Evolutionary conservation across 2,113 vertebrate genomes (phyloP).

Genomic region (Lagopus leucura): DNA sequence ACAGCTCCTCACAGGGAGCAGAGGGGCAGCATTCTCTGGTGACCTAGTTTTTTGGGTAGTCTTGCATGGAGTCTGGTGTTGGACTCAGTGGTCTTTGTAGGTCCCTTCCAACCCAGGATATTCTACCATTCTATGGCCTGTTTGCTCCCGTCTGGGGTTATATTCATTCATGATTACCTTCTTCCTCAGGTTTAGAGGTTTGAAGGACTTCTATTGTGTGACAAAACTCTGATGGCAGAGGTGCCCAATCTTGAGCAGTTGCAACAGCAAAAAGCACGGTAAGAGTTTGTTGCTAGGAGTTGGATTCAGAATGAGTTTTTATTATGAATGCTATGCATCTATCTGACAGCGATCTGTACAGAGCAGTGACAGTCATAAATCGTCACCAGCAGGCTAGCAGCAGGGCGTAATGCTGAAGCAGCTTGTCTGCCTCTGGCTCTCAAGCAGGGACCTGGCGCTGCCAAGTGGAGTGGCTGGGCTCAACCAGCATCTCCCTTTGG

Average conservation of each 20-base stretch:
- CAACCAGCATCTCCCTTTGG: neutral
- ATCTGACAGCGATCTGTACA: neutral
- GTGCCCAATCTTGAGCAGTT: neutral
- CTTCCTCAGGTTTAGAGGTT: neutral
- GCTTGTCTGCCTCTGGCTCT: neutral
- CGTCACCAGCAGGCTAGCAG: neutral
- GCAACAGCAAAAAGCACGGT: neutral
- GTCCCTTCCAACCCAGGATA: neutral
- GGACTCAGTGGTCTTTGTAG: too few species aligned
- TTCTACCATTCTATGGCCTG: neutral
- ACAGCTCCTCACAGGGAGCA: neutral
- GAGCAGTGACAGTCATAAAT: neutral
- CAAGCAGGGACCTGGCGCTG: neutral
- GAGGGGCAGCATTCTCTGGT: neutral
- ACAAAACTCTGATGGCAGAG: neutral
- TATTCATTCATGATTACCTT: neutral
- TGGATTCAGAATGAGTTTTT: neutral
- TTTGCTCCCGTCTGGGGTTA: neutral
- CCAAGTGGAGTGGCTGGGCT: neutral
- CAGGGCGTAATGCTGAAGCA: neutral
- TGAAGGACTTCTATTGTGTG: neutral
- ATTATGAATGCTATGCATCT: rapidly evolving
- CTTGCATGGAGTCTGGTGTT: neutral
- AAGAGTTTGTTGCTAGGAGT: neutral
- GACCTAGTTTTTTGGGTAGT: neutral